phyloP scores from a whole-genome alignment of 2,797 vertebrate species.

The Mergus octosetaceus region DNA sequence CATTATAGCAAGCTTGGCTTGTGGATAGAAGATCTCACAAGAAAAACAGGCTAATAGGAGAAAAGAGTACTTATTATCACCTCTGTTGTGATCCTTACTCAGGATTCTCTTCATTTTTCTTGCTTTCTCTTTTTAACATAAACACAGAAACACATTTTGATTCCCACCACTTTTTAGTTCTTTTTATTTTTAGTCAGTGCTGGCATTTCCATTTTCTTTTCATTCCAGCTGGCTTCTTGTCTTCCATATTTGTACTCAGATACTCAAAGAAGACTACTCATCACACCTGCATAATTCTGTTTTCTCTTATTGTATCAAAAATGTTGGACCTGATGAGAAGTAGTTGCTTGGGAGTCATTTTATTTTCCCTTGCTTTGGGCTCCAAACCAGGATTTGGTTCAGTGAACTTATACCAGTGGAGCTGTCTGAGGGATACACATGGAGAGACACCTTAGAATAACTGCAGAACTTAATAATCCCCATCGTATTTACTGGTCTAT shows the following conservation, averaged over 20 bases:
- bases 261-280: neutral
- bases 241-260: neutral
- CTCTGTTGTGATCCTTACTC: neutral
- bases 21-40: neutral
- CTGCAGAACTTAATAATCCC: neutral
- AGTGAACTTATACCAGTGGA: neutral
- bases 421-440: neutral
- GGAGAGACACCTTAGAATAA: neutral
- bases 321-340: neutral
- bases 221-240: neutral
- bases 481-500: neutral
- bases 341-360: neutral
- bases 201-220: neutral
- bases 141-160: neutral
- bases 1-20: neutral
- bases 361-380: neutral
- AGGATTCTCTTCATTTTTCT: neutral
- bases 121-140: neutral
- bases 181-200: neutral
- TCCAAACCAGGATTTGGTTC: neutral
- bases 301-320: neutral
- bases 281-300: neutral
- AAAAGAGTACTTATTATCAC: neutral
- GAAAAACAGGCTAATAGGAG: neutral
- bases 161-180: neutral